phyloP scores from a whole-genome alignment of 64 coral and sea anemone genomes.

The Pachyseris speciosa region DNA sequence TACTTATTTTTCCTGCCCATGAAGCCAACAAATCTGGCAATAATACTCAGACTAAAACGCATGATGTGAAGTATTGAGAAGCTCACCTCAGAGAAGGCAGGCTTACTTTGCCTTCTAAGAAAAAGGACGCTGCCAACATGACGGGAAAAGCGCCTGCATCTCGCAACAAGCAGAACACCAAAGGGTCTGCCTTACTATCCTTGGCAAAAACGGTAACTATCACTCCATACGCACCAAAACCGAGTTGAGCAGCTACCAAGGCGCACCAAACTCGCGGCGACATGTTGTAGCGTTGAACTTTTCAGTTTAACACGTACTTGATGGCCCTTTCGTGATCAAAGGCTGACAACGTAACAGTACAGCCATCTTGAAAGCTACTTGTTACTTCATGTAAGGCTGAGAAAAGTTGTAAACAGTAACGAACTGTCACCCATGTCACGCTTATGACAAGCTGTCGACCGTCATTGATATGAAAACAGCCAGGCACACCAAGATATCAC shows the following conservation, averaged over 20 bases:
- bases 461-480: no score
- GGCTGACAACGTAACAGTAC: not conserved
- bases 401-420: no score
- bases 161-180: constrained; percentile 19
- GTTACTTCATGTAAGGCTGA: constrained; percentile 8
- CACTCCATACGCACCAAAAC: constrained; percentile 52
- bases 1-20: not conserved
- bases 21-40: not conserved
- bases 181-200: constrained; percentile 27
- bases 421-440: no score
- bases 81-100: constrained; percentile 28
- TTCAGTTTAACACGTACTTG: not conserved
- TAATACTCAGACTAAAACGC: not conserved
- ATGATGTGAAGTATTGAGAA: not conserved
- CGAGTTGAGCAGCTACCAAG: constrained; percentile 20
- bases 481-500: no score
- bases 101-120: not conserved
- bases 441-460: no score
- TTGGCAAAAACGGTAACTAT: constrained; percentile 43
- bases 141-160: constrained; percentile 22
- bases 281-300: not conserved
- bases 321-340: no score
- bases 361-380: not conserved
- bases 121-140: not conserved
- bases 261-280: constrained; percentile 30